phyloP scores from a whole-genome alignment of 2,797 vertebrate species.

The Manis pentadactyla region DNA sequence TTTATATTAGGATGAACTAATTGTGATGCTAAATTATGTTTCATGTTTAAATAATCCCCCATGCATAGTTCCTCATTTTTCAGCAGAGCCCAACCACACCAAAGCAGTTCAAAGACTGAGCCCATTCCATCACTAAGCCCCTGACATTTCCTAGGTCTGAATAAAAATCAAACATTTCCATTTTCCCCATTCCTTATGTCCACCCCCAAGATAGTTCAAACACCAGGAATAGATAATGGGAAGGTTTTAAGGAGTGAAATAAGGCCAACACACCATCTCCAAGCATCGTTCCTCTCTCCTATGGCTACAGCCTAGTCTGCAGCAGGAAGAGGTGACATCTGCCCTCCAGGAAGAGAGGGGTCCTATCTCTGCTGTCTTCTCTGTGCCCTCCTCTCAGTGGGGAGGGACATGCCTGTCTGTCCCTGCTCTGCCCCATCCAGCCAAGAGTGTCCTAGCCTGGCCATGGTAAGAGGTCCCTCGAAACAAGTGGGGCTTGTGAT shows the following conservation, averaged over 20 bases:
- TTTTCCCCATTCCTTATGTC: not conserved
- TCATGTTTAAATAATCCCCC: constrained; percentile 14
- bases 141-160: constrained; percentile 38
- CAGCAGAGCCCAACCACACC: constrained; percentile 14
- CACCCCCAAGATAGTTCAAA: not conserved
- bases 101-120: constrained; percentile 32
- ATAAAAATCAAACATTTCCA: constrained; percentile 6
- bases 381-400: not conserved
- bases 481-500: not conserved
- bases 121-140: not conserved
- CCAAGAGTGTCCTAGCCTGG: not conserved
- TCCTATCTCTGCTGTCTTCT: not conserved
- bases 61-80: not conserved
- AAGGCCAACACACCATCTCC: not conserved
- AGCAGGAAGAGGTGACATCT: no score
- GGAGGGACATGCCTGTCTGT: not conserved
- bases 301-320: not conserved
- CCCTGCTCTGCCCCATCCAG: not conserved
- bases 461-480: not conserved
- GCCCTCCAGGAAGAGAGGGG: not conserved
- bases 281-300: not conserved
- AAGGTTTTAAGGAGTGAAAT: not conserved
- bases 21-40: not conserved
- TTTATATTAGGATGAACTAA: not conserved
- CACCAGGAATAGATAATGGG: not conserved